Percentiles rank a stretch among this genome's conserved stretches.
Evolutionary conservation across 2,113 vertebrate genomes (phyloP).

Genomic region (Oreochromis tanganicae): DNA sequence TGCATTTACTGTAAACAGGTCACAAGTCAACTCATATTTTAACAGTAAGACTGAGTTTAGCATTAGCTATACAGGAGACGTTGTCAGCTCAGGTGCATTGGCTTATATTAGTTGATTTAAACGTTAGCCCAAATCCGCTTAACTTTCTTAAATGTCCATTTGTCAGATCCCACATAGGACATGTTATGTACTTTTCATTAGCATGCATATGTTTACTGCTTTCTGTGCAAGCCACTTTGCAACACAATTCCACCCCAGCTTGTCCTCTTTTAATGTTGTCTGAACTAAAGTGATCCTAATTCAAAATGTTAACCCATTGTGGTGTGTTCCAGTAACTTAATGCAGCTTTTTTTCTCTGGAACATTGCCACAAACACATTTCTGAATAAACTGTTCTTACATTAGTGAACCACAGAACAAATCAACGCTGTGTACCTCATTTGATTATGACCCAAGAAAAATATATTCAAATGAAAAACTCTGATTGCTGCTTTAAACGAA

Average conservation of each 20-base stretch:
- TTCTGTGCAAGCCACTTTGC: not conserved
- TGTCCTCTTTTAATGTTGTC: not conserved
- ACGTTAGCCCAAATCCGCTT: not conserved
- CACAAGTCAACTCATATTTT: not conserved
- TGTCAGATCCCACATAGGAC: not conserved
- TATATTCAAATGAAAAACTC: not conserved
- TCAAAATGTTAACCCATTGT: not conserved
- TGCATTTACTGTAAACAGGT: not conserved
- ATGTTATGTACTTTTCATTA: not conserved
- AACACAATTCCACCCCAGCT: not conserved
- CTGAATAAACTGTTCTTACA: not conserved
- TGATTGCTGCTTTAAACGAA: not conserved
- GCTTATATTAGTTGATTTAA: not conserved
- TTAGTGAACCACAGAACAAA: not conserved
- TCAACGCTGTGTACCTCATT: not conserved
- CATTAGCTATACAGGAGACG: not conserved
- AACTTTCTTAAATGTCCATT: not conserved
- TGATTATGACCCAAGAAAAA: not conserved
- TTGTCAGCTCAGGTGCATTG: not conserved
- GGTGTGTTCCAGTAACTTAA: not conserved
- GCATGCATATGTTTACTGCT: not conserved
- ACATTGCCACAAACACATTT: not conserved
- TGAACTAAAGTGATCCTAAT: not conserved
- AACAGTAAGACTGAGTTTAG: not conserved
- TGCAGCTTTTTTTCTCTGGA: not conserved